Base-by-base conservation (phyloP, 2,113 vertebrate genomes). In the Amphiprion percula region DNA sequence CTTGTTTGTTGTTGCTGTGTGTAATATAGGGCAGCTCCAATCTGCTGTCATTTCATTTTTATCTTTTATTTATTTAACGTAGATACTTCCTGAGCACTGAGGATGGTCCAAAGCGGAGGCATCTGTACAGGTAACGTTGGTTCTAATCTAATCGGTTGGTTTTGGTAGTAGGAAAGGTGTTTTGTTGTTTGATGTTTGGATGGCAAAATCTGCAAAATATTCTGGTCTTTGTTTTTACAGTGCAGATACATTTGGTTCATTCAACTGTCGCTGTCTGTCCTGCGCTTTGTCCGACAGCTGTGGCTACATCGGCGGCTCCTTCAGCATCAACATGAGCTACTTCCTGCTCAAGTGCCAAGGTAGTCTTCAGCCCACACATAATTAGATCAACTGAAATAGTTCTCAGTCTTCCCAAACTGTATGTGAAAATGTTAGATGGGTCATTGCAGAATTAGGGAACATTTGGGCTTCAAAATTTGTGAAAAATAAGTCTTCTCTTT, bases 31-130 rank as follows among this genome's bases (percentile, higher is more conserved):
- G 33, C 2, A 33, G 28, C 10, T 49, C 3, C 19, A 17, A 70
- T 63, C 28, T 50, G 26, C 21, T 24, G 33, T 37, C 8, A 37
- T 7, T 37, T 44, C 41, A 44, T 15, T 44, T 4, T 4, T 44
- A 2, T 1, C 14, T 14, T 26, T 26, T 37, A 7, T 37, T 30
- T 39, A 0, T 37, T 64, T 47, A 3, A 37, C 46, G 55, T 28
- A 99, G 98, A 90, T 99, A 99, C 79, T 99, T 99, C 88, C 84
- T 99, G 83, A 99, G 98, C 93, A 99, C 97, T 0, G 98, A 99
- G 84, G 97, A 98, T 23, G 93, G 95, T 15, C 97, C 97, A 0
- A 96, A 94, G 61, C 92, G 96, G 49, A 90, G 96, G n/a, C 98
- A 99, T 26, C 92, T 99, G 55, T 99, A 98, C 95, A 99, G 97